Conservation (phyloP, 2,888 invertebrate genomes). For the Xylota segnis region DNA sequence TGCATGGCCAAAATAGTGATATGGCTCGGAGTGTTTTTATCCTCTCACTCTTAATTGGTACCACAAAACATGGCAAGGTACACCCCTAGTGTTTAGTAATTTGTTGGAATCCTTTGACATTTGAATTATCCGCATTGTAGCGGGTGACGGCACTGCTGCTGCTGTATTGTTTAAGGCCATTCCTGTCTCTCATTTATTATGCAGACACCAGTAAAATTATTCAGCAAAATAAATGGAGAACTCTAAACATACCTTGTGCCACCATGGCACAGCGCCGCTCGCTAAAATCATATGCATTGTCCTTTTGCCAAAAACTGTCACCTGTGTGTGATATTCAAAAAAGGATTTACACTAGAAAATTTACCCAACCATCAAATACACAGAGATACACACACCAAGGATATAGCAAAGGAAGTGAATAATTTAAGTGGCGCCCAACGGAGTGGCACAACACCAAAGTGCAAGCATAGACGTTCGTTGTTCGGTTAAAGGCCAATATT, state of each 20-base stretch:
- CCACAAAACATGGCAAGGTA: not conserved
- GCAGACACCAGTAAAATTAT: conserved; percentile 40
- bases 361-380: conserved; percentile 13
- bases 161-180: not conserved
- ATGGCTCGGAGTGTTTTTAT: conserved; percentile 1
- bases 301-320: conserved; percentile 49
- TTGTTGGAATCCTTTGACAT: conserved; percentile 58
- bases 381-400: too few relatives aligned
- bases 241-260: not conserved
- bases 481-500: conserved; percentile 8
- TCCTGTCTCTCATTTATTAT: conserved; percentile 44
- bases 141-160: not conserved
- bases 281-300: conserved; percentile 56
- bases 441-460: conserved; percentile 42
- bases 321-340: conserved; percentile 15
- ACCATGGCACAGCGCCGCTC: not conserved
- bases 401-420: conserved; percentile 37
- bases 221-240: conserved; percentile 4
- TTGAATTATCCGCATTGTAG: conserved; percentile 23
- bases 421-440: conserved; percentile 65
- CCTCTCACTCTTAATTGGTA: not conserved
- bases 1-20: conserved; percentile 6
- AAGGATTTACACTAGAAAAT: conserved; percentile 11
- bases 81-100: conserved; percentile 44
- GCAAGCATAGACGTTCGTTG: conserved; percentile 23